These are phyloP conservation scores for Taphrorychus bicolor DNA, from an alignment of 2,888 invertebrate genomes.

Conservation along the genomic window DNA sequence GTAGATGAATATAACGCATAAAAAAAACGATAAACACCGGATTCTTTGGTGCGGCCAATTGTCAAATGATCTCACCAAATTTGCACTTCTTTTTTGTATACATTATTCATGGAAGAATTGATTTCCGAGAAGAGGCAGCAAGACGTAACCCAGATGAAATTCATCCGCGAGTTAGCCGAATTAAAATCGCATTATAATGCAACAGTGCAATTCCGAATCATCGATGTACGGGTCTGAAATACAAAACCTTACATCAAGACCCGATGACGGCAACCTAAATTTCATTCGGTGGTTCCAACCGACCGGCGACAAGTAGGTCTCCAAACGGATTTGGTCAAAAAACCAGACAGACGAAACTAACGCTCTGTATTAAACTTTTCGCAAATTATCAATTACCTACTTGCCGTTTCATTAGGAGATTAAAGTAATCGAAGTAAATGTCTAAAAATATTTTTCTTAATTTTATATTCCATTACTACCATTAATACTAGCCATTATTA, in stretches of 20 bases:
- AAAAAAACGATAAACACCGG: too few relatives aligned
- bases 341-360: constrained; percentile 44
- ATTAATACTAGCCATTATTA: too few relatives aligned
- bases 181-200: constrained; percentile 23
- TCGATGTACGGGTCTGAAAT: constrained; percentile 6
- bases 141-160: neutral
- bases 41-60: too few relatives aligned
- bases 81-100: too few relatives aligned
- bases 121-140: neutral
- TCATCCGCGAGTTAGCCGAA: neutral
- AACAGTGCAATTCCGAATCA: neutral
- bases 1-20: too few relatives aligned
- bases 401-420: constrained; percentile 3
- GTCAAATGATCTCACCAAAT: too few relatives aligned
- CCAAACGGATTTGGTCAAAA: constrained; percentile 47
- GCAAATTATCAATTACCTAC: constrained; percentile 9
- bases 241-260: constrained; percentile 13
- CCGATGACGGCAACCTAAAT: constrained; percentile 26
- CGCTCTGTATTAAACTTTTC: constrained; percentile 15
- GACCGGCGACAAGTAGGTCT: constrained; percentile 46
- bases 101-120: too few relatives aligned
- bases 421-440: constrained; percentile 11
- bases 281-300: constrained; percentile 26
- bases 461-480: too few relatives aligned
- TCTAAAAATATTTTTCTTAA: too few relatives aligned